Base-by-base conservation (phyloP, 2,797 vertebrate genomes). In the Enteromius fasciolatus region DNA sequence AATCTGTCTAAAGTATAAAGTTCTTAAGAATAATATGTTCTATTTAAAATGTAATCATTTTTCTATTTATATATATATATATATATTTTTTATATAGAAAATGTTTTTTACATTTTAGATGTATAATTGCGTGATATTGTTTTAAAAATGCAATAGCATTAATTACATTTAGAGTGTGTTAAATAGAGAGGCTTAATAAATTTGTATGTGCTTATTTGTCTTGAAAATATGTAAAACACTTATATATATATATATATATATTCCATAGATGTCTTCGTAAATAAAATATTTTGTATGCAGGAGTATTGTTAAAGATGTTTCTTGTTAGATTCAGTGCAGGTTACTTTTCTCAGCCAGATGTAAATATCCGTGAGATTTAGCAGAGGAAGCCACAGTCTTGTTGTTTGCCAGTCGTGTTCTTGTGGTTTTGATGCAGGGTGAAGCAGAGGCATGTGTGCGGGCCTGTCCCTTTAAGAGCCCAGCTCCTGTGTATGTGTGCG, bases 401-500 rank as follows among this genome's bases (percentile, higher is more conserved):
- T 46, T 44, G 48, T 72, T 72, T 72, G 52, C 74, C 54, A 48
- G 20, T 36, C 61, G 17, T 79, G 68, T 82, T 44, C 50, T 44
- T 75, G 75, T 3, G 39, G 57, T 74, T 64, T 31, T 82, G 69
- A 79, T 75, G 52, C 69, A 23, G 68, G 28, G 68, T 52, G 78
- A 78, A 73, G 76, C 9, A 69, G 67, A 41, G n/a, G 23, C 76
- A 85, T 78, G 28, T 68, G 41, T 5, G 12, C 73, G 0, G 25
- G 28, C 66, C 84, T 85, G 76, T 63, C 75, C 75, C 84, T 85
- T 85, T 85, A 85, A 85, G 73, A 82, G 81, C 23, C 4, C 3
- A 68, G 17, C 83, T 80, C 3, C 12, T 67, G 31, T 15, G 25
- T 61, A 12, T 61, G 57, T 57, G 33, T 23, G 57, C 11, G 73